phyloP scores from a whole-genome alignment of 2,888 invertebrate genomes.

The Aphodius sticticus region DNA sequence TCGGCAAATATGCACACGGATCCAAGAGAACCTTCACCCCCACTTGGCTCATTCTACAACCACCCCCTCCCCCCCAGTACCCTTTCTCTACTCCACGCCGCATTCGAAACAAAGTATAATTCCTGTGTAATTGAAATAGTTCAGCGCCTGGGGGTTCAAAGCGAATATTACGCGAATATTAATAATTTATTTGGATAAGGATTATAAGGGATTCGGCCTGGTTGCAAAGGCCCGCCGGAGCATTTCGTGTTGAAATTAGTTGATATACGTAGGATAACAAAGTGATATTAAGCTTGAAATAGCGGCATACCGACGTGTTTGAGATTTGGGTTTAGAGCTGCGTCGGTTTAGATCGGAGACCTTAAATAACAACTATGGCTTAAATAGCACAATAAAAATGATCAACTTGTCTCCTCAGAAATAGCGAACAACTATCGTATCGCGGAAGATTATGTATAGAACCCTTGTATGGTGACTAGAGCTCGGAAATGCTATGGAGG shows the following conservation, averaged over 20 bases:
- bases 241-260: neutral
- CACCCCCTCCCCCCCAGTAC: neutral
- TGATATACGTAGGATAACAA: neutral
- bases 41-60: neutral
- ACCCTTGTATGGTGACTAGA: no score
- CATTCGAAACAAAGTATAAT: slow-evolving; percentile 32
- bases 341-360: neutral
- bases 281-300: neutral
- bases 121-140: slow-evolving; percentile 32
- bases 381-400: no score
- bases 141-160: slow-evolving; percentile 20
- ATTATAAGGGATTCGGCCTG: neutral
- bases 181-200: slow-evolving; percentile 4
- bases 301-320: neutral
- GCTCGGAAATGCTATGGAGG: no score
- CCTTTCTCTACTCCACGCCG: neutral
- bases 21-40: neutral
- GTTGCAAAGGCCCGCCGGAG: neutral
- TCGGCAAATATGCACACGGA: slow-evolving; percentile 4
- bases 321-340: neutral
- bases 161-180: slow-evolving; percentile 24
- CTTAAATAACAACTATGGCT: no score
- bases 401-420: no score
- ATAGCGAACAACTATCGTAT: no score
- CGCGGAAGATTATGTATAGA: no score